Conservation (phyloP, 2,888 invertebrate species). For the Xanthorhoe spadicearia region DNA sequence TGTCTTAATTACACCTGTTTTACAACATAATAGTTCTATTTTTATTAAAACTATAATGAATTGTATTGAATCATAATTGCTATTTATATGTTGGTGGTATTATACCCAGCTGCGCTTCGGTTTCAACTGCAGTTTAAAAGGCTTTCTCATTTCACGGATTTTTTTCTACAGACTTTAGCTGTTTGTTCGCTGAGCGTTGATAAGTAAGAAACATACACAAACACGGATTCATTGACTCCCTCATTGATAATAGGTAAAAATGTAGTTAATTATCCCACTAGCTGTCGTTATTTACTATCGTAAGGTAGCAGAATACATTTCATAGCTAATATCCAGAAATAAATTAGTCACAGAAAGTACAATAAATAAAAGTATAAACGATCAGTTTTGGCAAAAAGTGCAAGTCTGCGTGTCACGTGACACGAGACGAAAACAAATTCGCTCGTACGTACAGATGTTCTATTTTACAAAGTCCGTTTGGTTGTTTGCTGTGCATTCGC, state of each 20-base stretch:
- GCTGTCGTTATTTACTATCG: neutral
- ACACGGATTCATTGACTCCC: too few relatives aligned
- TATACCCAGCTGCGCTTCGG: neutral
- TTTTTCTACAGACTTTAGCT: too few relatives aligned
- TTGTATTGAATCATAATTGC: neutral
- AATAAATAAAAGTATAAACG: constrained; percentile 14
- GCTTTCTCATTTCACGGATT: too few relatives aligned
- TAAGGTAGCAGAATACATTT: neutral
- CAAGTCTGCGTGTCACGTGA: constrained; percentile 7
- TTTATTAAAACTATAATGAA: neutral
- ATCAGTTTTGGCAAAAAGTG: constrained; percentile 20
- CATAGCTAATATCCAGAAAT: neutral
- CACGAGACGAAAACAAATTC: neutral
- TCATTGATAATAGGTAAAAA: too few relatives aligned
- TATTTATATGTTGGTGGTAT: neutral
- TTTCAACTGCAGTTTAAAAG: too few relatives aligned
- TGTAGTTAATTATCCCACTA: neutral
- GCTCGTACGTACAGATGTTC: neutral
- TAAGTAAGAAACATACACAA: too few relatives aligned
- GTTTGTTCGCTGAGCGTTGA: too few relatives aligned
- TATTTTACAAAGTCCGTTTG: neutral
- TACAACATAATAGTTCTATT: too few relatives aligned
- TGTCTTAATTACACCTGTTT: neutral
- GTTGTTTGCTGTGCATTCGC: neutral
- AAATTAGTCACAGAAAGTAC: neutral